Evolutionary conservation across 2,888 invertebrate species (phyloP).

Genomic region (Eucera pruinosa): DNA sequence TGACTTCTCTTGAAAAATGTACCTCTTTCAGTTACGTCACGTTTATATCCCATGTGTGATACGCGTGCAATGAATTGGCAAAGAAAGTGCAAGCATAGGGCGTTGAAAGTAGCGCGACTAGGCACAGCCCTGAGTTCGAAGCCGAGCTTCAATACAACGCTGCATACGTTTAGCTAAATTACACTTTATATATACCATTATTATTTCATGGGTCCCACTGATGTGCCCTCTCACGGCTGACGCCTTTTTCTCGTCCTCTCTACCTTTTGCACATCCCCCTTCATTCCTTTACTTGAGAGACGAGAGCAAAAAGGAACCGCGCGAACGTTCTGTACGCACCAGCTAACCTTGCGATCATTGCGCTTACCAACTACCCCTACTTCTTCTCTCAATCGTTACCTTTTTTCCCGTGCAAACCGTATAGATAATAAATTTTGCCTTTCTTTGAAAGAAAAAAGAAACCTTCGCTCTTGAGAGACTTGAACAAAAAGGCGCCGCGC

Average conservation of each 20-base stretch:
- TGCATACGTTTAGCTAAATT: slow-evolving; percentile 83
- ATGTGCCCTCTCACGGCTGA: slow-evolving; percentile 77
- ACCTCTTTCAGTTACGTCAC: no score
- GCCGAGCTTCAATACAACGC: slow-evolving; percentile 77
- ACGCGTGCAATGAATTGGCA: no score
- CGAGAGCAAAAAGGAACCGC: slow-evolving; percentile 53
- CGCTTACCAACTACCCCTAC: slow-evolving; percentile 21
- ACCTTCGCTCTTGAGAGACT: no score
- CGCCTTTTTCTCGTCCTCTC: slow-evolving; percentile 73
- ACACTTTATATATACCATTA: slow-evolving; percentile 82
- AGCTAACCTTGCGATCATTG: slow-evolving; percentile 49
- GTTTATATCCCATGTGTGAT: no score
- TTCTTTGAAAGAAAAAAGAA: no score
- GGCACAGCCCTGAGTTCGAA: slow-evolving; percentile 75
- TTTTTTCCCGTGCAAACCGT: no score
- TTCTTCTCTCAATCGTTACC: not conserved
- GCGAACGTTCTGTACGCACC: slow-evolving; percentile 31
- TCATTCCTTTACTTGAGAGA: slow-evolving; percentile 47
- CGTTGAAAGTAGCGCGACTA: slow-evolving; percentile 45
- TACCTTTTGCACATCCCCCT: slow-evolving; percentile 44
- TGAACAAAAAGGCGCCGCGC: no score
- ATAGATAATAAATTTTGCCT: no score
- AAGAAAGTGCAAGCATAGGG: no score
- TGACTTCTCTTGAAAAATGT: no score
- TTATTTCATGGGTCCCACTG: slow-evolving; percentile 80